Conservation (phyloP, 2,888 invertebrate genomes). For the Drosophila mimica region DNA sequence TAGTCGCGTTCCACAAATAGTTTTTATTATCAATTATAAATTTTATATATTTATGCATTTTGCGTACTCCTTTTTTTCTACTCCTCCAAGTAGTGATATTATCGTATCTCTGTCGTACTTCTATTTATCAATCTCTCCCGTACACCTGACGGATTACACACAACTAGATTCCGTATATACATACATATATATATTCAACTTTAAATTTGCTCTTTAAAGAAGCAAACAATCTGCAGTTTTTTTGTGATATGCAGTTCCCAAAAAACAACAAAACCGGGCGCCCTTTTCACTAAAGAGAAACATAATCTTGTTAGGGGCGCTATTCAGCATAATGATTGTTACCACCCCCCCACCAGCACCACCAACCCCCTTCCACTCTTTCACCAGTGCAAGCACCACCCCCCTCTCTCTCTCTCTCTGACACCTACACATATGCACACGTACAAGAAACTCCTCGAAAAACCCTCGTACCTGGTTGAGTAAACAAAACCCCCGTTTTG, state of each 20-base stretch:
- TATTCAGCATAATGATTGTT: conserved; percentile 56
- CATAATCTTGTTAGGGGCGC: conserved; percentile 70
- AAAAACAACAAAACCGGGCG: conserved; percentile 48
- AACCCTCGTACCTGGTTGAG: conserved; percentile 18
- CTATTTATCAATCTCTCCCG: conserved; percentile 38
- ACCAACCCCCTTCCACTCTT: not conserved
- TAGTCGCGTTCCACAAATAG: conserved; percentile 76
- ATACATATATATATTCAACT: conserved; percentile 17
- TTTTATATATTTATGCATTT: conserved; percentile 59
- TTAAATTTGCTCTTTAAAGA: conserved; percentile 37
- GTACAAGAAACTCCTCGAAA: conserved; percentile 19
- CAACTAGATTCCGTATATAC: conserved; percentile 67
- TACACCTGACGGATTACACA: conserved; percentile 72
- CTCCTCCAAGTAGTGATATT: conserved; percentile 63
- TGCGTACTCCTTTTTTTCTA: conserved; percentile 51
- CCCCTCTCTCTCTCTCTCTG: conserved; percentile 4
- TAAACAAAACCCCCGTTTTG: conserved; percentile 33
- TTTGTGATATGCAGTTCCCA: conserved; percentile 24
- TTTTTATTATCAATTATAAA: conserved; percentile 21
- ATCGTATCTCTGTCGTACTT: conserved; percentile 14
- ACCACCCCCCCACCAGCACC: conserved; percentile 3
- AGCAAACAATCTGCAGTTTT: conserved; percentile 8
- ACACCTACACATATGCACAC: conserved; percentile 42
- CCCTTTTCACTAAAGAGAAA: conserved; percentile 67
- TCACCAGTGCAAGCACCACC: conserved; percentile 28